Conservation (phyloP, 2,113 vertebrate species). For the Boulengeromyrus knoepffleri region DNA sequence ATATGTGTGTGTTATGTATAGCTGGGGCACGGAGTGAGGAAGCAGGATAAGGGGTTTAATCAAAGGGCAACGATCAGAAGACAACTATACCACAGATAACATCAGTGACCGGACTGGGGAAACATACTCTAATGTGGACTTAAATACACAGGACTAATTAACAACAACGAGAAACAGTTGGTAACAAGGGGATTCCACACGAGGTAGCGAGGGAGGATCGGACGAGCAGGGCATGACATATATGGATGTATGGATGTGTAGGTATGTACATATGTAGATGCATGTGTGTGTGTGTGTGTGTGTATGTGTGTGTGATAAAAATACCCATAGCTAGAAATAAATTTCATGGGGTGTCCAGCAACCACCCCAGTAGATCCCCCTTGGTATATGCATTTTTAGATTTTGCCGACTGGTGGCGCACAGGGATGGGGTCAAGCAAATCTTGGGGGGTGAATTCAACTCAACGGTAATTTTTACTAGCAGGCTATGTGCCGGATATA, state of each 20-base stretch:
- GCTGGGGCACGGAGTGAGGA: no score
- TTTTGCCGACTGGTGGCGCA: neutral
- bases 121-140: no score
- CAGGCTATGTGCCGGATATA: neutral
- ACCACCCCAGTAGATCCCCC: neutral
- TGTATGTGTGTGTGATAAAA: neutral
- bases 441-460: neutral
- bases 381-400: neutral
- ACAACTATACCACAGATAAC: neutral
- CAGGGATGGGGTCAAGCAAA: neutral
- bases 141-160: no score
- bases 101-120: no score
- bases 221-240: no score
- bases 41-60: no score
- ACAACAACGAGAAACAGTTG: no score
- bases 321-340: neutral
- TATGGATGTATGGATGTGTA: no score
- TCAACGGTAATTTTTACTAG: neutral
- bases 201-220: no score
- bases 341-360: neutral
- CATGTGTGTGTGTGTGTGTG: neutral
- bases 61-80: no score
- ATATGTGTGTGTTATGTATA: neutral
- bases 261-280: no score
- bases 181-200: no score